Evolutionary conservation across 2,888 invertebrate genomes (phyloP).

Genomic region (Polydrusus pterygomalis): DNA sequence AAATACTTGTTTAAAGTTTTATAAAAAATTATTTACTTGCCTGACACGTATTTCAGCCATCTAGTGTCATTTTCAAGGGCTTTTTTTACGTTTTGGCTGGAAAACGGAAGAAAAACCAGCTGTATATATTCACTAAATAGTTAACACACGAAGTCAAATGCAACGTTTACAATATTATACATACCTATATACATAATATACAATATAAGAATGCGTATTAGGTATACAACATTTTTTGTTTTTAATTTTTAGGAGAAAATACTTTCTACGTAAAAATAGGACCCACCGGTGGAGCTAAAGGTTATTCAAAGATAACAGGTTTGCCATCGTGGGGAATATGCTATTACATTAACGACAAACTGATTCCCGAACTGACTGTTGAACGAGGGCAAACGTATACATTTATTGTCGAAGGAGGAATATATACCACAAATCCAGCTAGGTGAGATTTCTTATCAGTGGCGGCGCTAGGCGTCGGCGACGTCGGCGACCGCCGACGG

Average conservation of each 20-base stretch:
- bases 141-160: too few relatives aligned
- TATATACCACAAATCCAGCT: slow-evolving; percentile 86
- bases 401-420: slow-evolving; percentile 90
- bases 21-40: too few relatives aligned
- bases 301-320: slow-evolving; percentile 88
- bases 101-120: too few relatives aligned
- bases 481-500: too few relatives aligned
- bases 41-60: too few relatives aligned
- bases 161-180: too few relatives aligned
- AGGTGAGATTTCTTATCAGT: slow-evolving; percentile 66
- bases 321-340: slow-evolving; percentile 92
- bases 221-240: neutral
- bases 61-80: too few relatives aligned
- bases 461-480: too few relatives aligned
- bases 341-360: slow-evolving; percentile 93
- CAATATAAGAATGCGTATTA: neutral
- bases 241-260: slow-evolving; percentile 71
- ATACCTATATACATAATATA: too few relatives aligned
- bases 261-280: slow-evolving; percentile 86
- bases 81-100: too few relatives aligned
- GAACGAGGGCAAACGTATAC: slow-evolving; percentile 91
- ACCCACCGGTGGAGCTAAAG: slow-evolving; percentile 87
- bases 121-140: too few relatives aligned
- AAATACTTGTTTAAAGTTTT: too few relatives aligned
- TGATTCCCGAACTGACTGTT: slow-evolving; percentile 92